Evolutionary conservation across 2,113 vertebrate species (phyloP).

Genomic region (Amblyopsis rosae): DNA sequence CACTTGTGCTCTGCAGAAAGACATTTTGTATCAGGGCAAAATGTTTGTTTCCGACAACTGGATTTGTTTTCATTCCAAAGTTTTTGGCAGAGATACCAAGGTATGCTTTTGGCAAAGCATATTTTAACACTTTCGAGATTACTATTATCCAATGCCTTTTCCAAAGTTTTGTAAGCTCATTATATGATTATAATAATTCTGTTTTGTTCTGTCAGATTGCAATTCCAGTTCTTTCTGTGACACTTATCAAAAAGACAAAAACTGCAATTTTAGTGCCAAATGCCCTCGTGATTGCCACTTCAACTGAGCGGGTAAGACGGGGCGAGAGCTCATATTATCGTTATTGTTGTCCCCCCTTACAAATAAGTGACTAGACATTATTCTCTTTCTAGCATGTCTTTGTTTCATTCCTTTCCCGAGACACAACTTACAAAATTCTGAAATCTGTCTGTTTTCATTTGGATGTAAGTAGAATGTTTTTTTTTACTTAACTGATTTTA

Average conservation of each 20-base stretch:
- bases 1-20: slow-evolving; percentile 94
- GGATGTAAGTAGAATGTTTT: slow-evolving; percentile 76
- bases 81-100: slow-evolving; percentile 96
- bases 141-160: neutral
- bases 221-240: slow-evolving; percentile 87
- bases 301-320: slow-evolving; percentile 81
- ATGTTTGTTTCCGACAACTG: slow-evolving; percentile 94
- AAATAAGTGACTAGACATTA: neutral
- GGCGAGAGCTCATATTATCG: neutral
- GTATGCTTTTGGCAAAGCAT: slow-evolving; percentile 56
- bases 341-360: neutral
- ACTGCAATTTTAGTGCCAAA: slow-evolving; percentile 93
- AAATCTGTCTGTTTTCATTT: slow-evolving; percentile 84
- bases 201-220: slow-evolving; percentile 78
- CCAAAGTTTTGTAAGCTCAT: neutral
- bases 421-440: slow-evolving; percentile 88
- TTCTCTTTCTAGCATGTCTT: slow-evolving; percentile 84
- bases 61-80: slow-evolving; percentile 98
- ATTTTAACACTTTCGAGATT: neutral
- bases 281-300: slow-evolving; percentile 84
- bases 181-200: neutral
- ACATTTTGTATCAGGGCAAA: slow-evolving; percentile 94
- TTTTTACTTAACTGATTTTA: neutral
- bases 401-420: slow-evolving; percentile 90
- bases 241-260: slow-evolving; percentile 91